Evolutionary conservation across 2,113 vertebrate genomes (phyloP), one percentile per base, ranked within the genome.

Genomic region (Chionis minor): DNA sequence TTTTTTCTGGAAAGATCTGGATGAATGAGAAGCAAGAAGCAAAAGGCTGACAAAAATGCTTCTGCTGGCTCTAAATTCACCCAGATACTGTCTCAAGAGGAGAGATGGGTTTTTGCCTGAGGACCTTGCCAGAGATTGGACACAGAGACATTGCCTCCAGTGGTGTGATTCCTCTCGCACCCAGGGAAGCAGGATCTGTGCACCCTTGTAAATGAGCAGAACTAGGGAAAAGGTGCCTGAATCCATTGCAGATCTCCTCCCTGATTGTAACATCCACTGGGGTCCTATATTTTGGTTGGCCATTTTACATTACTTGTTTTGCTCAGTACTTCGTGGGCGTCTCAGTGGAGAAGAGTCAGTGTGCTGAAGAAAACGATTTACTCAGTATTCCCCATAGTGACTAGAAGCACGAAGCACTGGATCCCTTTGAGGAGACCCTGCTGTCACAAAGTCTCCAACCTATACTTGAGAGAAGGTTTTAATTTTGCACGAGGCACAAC

Each of bases 401-500:
- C 14, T 32, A 75, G 54, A 79, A 22, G 27, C 66, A 69, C 7
- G 8, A 81, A 79, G 61, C 15, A 5, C 20, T 93, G 74, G 30
- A 77, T 20, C 12, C 70, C 81, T 62, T 58, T 30, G 49, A 54
- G 54, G 66, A 91, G 20, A 69, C 33, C 83, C 86, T 94, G 66
- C 84, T 92, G 70, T 74, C 45, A 21, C 26, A 55, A 62, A 75
- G n/a, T 44, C 45, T 85, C 32, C 38, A 73, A 62, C 12, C 28
- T 38, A 38, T 9, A 30, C 30, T 94, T 55, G 9, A 80, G 59
- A 66, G 40, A 82, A 73, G 92, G 55, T 94, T 95, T 94, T 77
- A 73, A 92, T 94, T 94, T 93, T 88, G 26, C 26, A 42, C 23
- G 21, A 89, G 59, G 54, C 71, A 44, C 23, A 56, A 49, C 26